Evolutionary conservation across 2,113 vertebrate species (phyloP), one percentile per base, ranked within the genome.

Genomic region (Rattus norvegicus): DNA sequence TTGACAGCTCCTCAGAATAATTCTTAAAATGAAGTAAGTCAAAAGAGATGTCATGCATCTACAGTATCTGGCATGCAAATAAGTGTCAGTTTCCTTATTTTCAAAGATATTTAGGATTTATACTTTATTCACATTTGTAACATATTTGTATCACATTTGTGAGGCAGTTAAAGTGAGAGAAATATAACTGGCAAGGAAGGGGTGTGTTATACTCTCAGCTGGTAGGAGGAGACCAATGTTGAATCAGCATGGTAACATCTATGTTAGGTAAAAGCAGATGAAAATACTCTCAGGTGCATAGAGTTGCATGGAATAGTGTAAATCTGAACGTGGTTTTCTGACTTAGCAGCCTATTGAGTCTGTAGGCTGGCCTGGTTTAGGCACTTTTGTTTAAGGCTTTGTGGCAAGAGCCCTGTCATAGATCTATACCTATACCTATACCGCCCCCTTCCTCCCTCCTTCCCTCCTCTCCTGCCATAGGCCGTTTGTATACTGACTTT

Each of bases 61-160:
- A 54, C 1, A 86, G 7, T 87, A 47, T 89, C 33, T 39, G 1
- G 72, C 39, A 24, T 75, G 94, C 30, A 88, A n/a, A 43, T 88
- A 69, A 90, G 22, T 65, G 70, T 26, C 88, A 94, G 43, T 94
- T 91, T 85, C 54, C 67, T 97, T 85, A 59, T 84, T 93, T 93
- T 90, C 39, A 87, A 3, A 28, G 10, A 28, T 90, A 24, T 24
- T 80, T 93, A 63, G 11, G 43, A 86, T 97, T 90, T 52, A 85
- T 93, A 10, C n/a, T 73, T 54, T 54, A 54, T 54, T 54, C 11
- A 11, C 19, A 54, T 7, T 24, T 39, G 89, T 81, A 7, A 54
- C 79, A 36, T 93, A 43, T 86, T 96, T 39, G 89, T 81, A 7
- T 61, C 79, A 36, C 94, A 43, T 86, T 96, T 91, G 52, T 91